These are phyloP conservation scores for Plutomurus gul DNA, from an alignment of 1,140 invertebrate genomes.

Conservation along the genomic window DNA sequence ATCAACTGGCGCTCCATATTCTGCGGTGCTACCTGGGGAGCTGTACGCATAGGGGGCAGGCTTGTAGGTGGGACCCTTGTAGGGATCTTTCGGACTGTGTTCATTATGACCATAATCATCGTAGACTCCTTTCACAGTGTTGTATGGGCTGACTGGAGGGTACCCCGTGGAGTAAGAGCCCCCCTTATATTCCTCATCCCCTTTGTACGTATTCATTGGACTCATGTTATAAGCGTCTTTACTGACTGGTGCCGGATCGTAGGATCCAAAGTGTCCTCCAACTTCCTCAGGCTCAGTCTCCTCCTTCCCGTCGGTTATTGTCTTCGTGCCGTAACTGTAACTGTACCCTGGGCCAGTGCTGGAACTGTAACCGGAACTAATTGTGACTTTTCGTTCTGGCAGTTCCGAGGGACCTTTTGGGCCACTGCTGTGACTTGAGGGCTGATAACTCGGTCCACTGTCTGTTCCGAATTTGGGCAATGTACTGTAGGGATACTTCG, in stretches of 20 bases:
- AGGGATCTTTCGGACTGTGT: conserved; percentile 13
- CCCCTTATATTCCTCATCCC: background rate
- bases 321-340: background rate
- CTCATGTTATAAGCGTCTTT: background rate
- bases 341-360: background rate
- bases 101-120: conserved; percentile 35
- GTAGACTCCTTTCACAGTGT: background rate
- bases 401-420: background rate
- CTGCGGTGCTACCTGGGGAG: background rate
- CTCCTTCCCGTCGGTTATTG: background rate
- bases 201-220: background rate
- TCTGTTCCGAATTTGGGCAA: background rate
- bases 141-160: background rate
- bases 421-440: background rate
- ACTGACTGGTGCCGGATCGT: background rate
- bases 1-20: conserved; percentile 12
- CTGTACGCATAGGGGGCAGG: background rate
- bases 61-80: background rate
- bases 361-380: background rate
- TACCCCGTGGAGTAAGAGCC: background rate
- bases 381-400: too few relatives aligned
- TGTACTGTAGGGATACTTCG: too few relatives aligned
- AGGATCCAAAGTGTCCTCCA: background rate
- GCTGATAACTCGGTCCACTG: background rate
- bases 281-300: background rate